A percentile compares a stretch with the other conserved stretches of the same genome.
These are phyloP conservation scores for Dreissena polymorpha DNA, from an alignment of 1,140 invertebrate genomes.

Conservation along the genomic window DNA sequence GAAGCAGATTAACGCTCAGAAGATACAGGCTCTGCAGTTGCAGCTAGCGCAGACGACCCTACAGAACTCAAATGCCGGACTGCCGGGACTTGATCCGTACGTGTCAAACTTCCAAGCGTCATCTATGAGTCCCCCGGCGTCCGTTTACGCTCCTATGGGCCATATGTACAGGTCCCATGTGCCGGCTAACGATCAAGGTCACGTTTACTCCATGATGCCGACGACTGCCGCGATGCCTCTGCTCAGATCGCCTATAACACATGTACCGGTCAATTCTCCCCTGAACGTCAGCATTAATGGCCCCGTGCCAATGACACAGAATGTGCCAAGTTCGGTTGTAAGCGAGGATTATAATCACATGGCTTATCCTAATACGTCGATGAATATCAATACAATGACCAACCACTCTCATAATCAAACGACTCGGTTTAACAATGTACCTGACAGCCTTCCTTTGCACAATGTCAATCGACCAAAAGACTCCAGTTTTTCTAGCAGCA, in stretches of 20 bases:
- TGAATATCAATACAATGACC: slow-evolving; percentile 29
- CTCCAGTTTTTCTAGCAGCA: slow-evolving; percentile 32
- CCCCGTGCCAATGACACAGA: slow-evolving; percentile 7
- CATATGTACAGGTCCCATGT: slow-evolving; percentile 22
- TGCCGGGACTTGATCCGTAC: slow-evolving; percentile 32
- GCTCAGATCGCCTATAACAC: background rate
- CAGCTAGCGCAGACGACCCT: slow-evolving; percentile 53
- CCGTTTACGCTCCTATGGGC: slow-evolving; percentile 6
- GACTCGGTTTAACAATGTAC: background rate
- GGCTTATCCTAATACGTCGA: slow-evolving; percentile 37
- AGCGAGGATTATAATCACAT: slow-evolving; percentile 16
- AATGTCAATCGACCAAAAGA: slow-evolving; percentile 31
- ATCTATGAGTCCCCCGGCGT: slow-evolving; percentile 17
- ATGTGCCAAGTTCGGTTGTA: background rate
- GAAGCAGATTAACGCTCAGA: slow-evolving; percentile 45
- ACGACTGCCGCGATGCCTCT: background rate
- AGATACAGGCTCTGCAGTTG: slow-evolving; percentile 55
- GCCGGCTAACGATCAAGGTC: slow-evolving; percentile 2
- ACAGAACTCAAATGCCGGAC: slow-evolving; percentile 22
- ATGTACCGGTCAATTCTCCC: slow-evolving; percentile 9
- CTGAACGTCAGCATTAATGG: slow-evolving; percentile 12
- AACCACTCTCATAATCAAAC: slow-evolving; percentile 34
- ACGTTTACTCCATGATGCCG: slow-evolving; percentile 18
- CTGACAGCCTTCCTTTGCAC: slow-evolving; percentile 22
- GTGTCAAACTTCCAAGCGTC: background rate